phyloP scores from a whole-genome alignment of 2,888 invertebrate genomes.

The Caradrina kadenii region DNA sequence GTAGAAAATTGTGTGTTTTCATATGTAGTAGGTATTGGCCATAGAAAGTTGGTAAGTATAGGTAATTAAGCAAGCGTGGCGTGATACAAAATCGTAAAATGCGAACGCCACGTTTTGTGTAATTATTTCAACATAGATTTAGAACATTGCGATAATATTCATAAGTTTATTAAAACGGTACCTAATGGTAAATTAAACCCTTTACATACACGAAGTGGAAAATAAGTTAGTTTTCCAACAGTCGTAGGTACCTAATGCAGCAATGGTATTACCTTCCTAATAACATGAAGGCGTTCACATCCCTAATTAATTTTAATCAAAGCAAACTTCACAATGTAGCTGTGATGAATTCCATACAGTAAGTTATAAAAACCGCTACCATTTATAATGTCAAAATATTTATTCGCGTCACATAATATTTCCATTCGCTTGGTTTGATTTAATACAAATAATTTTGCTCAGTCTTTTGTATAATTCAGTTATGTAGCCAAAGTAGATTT shows the following conservation, averaged over 20 bases:
- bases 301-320: conserved; percentile 18
- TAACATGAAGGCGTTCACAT: conserved; percentile 24
- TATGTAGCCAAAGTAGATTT: conserved; percentile 11
- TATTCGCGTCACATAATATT: conserved; percentile 34
- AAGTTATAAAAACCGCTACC: conserved; percentile 24
- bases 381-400: conserved; percentile 42
- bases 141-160: conserved; percentile 70
- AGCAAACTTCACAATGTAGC: conserved; percentile 23
- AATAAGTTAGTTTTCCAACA: conserved; percentile 27
- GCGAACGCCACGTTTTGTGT: conserved; percentile 58
- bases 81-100: conserved; percentile 60
- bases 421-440: conserved; percentile 24
- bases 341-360: conserved; percentile 30
- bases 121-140: conserved; percentile 72
- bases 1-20: conserved; percentile 52
- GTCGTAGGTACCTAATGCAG: not conserved
- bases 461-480: conserved; percentile 18
- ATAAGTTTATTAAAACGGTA: conserved; percentile 70
- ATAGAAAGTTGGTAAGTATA: conserved; percentile 56
- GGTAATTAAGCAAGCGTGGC: conserved; percentile 60
- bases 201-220: conserved; percentile 30
- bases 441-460: conserved; percentile 25
- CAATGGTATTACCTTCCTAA: not conserved
- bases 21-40: conserved; percentile 49
- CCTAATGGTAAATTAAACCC: conserved; percentile 53